A percentile compares a stretch with the other conserved stretches of the same genome.
phyloP scores from a whole-genome alignment of 2,888 invertebrate genomes.

The Lithophane ornitopus region DNA sequence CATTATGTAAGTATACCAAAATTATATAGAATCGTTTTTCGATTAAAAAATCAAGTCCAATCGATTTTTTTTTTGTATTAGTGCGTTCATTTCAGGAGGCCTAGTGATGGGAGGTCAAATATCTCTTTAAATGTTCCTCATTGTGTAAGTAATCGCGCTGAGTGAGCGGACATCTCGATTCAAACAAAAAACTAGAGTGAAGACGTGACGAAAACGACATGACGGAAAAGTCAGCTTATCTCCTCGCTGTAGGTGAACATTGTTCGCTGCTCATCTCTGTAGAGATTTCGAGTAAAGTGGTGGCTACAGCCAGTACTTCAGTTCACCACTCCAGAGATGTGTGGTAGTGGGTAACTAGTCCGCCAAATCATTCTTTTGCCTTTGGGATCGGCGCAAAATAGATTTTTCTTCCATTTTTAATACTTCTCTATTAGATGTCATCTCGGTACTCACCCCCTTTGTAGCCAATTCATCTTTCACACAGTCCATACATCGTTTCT shows the following conservation, averaged over 20 bases:
- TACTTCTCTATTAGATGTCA: not conserved
- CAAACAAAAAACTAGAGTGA: not conserved
- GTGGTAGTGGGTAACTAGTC: not conserved
- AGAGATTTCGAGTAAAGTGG: not conserved
- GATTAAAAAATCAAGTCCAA: not conserved
- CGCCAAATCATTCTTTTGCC: not conserved
- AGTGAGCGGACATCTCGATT: not conserved
- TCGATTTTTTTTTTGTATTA: not conserved
- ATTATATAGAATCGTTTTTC: too few species aligned
- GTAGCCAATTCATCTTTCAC: not conserved
- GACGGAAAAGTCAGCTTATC: not conserved
- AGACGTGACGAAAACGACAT: too few species aligned
- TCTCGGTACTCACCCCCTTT: not conserved
- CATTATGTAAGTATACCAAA: too few species aligned
- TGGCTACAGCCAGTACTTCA: not conserved
- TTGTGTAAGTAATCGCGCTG: not conserved
- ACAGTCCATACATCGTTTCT: too few species aligned
- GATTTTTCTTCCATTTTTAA: not conserved
- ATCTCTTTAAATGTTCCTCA: not conserved
- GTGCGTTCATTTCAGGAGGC: too few species aligned
- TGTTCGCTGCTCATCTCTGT: not conserved
- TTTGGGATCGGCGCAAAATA: not conserved
- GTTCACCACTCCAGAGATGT: not conserved
- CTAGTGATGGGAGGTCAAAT: not conserved
- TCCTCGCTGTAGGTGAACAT: too few species aligned